Percentiles rank a stretch among this genome's conserved stretches.
Conservation (phyloP, 2,888 invertebrate species). For the Stenodema calcarata region DNA sequence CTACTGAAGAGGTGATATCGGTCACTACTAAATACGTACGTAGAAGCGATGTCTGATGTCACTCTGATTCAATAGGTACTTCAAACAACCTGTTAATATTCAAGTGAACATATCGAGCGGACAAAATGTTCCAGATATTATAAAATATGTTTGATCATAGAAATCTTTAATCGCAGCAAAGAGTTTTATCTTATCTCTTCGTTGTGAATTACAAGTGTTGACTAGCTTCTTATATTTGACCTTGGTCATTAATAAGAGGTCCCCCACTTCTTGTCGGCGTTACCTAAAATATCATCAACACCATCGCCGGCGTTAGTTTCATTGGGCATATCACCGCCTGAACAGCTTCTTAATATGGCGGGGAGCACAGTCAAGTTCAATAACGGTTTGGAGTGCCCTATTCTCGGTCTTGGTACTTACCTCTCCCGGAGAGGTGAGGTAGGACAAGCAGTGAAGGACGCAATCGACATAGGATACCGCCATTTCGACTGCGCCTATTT, state of each 20-base stretch:
- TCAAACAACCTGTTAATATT: too few species aligned
- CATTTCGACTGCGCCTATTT: conserved; percentile 77
- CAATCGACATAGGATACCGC: conserved; percentile 78
- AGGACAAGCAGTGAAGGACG: conserved; percentile 71
- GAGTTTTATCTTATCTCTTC: background rate
- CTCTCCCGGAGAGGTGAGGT: conserved; percentile 73
- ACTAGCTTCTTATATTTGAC: background rate
- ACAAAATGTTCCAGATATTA: too few species aligned
- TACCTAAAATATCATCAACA: background rate
- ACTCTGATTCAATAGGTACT: too few species aligned
- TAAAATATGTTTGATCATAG: too few species aligned
- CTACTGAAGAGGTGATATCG: too few species aligned
- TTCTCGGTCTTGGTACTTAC: conserved; percentile 32
- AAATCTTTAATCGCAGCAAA: background rate
- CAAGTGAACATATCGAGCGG: too few species aligned
- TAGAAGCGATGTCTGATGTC: too few species aligned
- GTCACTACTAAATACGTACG: too few species aligned
- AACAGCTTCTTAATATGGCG: background rate
- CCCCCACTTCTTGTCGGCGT: background rate
- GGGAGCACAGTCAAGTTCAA: conserved; percentile 56
- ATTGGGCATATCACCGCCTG: background rate
- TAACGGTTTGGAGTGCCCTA: conserved; percentile 34
- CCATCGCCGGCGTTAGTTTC: background rate
- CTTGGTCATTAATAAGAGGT: background rate
- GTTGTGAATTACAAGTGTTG: background rate